Evolutionary conservation across 2,113 vertebrate species (phyloP).

Genomic region (Oreotragus oreotragus): DNA sequence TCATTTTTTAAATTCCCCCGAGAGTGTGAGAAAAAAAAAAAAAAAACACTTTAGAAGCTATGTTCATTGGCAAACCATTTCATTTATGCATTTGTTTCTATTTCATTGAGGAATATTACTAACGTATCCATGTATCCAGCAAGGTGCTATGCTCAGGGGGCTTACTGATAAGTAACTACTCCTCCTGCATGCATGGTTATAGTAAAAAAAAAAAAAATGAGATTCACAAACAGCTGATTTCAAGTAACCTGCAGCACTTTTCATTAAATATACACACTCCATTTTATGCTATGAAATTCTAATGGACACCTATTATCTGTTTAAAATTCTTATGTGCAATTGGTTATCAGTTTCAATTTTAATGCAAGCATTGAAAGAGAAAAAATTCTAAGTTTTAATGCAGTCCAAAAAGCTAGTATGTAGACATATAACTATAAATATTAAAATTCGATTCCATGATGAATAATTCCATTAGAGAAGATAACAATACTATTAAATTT

Average conservation of each 20-base stretch:
- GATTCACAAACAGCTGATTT: background rate
- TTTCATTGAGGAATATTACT: background rate
- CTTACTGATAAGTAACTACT: background rate
- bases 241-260: background rate
- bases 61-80: background rate
- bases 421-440: background rate
- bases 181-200: background rate
- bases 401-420: background rate
- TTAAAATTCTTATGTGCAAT: background rate
- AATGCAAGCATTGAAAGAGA: background rate
- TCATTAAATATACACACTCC: background rate
- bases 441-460: background rate
- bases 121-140: background rate
- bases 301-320: background rate
- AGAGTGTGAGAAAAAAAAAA: background rate
- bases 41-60: background rate
- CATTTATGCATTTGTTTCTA: background rate
- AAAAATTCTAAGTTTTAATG: background rate
- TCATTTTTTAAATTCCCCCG: background rate
- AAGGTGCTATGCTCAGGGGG: background rate
- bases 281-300: background rate
- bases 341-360: background rate
- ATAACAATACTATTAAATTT: background rate
- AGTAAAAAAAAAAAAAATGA: background rate
- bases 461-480: background rate